Conservation (phyloP, 2,888 invertebrate genomes). For the Pyrrhosoma nymphula region DNA sequence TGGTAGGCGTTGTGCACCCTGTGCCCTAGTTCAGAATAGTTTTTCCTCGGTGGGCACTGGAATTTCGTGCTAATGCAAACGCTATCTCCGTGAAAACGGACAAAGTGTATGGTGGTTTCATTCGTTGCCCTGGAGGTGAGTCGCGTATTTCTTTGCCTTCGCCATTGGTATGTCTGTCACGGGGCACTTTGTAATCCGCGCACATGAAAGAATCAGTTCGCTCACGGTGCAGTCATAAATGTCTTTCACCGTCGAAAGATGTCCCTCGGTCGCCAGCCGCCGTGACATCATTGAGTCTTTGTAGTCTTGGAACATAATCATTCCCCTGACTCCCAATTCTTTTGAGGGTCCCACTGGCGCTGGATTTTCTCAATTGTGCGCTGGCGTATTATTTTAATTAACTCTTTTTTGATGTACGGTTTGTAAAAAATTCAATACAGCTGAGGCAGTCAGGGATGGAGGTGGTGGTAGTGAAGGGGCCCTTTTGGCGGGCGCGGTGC, state of each 20-base stretch:
- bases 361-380: background rate
- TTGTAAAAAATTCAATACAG: slow-evolving; percentile 29
- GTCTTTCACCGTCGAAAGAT: background rate
- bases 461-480: background rate
- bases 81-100: no score
- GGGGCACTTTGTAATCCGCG: background rate
- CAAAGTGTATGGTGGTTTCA: no score
- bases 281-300: background rate
- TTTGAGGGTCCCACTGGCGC: background rate
- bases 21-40: no score
- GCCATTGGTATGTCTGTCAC: background rate
- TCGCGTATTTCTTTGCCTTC: background rate
- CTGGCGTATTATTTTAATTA: background rate
- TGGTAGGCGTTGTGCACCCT: no score
- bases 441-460: background rate
- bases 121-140: no score
- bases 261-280: background rate
- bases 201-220: background rate
- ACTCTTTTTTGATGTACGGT: background rate
- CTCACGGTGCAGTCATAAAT: background rate
- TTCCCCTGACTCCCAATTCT: slow-evolving; percentile 15
- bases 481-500: slow-evolving; percentile 8
- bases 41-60: no score
- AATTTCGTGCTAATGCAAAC: no score
- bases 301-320: background rate